A percentile compares a stretch with the other conserved stretches of the same genome.
Conservation (phyloP, 2,888 invertebrate species). For the Lasioglossum villosulum region DNA sequence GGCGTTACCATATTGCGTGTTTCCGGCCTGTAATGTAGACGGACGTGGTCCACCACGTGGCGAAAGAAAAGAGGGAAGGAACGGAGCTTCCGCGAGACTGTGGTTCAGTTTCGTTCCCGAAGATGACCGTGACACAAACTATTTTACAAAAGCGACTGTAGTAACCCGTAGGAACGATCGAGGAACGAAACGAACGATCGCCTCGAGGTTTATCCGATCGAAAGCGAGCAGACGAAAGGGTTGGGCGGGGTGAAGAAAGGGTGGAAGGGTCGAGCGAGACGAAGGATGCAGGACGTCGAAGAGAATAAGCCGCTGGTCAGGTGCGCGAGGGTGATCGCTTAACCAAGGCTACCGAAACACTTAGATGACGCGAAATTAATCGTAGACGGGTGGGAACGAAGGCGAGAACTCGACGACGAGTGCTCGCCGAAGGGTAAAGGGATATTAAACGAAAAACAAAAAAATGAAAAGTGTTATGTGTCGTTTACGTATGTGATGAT, state of each 20-base stretch:
- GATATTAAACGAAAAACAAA: constrained; percentile 45
- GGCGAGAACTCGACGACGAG: constrained; percentile 17
- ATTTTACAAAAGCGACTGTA: not conserved
- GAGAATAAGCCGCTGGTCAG: constrained; percentile 18
- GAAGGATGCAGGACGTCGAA: constrained; percentile 12
- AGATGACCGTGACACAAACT: not conserved
- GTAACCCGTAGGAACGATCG: not conserved
- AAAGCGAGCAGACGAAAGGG: not conserved
- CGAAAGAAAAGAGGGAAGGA: not conserved
- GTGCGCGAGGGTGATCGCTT: constrained; percentile 44
- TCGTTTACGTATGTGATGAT: constrained; percentile 72
- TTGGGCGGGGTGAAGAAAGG: not conserved
- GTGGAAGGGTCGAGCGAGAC: constrained; percentile 4
- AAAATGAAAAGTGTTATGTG: constrained; percentile 65
- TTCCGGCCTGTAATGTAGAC: not conserved
- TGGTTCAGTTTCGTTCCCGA: constrained; percentile 9
- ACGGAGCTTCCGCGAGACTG: constrained; percentile 2
- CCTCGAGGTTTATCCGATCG: not conserved
- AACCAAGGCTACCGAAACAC: constrained; percentile 42
- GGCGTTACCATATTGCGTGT: not conserved
- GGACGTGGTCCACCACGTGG: not conserved
- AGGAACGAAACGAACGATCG: constrained; percentile 2
- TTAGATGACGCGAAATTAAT: constrained; percentile 63
- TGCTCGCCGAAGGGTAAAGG: constrained; percentile 45
- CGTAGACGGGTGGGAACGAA: constrained; percentile 25